phyloP scores from a whole-genome alignment of 2,113 vertebrate species.

The Myrmecobius fasciatus region DNA sequence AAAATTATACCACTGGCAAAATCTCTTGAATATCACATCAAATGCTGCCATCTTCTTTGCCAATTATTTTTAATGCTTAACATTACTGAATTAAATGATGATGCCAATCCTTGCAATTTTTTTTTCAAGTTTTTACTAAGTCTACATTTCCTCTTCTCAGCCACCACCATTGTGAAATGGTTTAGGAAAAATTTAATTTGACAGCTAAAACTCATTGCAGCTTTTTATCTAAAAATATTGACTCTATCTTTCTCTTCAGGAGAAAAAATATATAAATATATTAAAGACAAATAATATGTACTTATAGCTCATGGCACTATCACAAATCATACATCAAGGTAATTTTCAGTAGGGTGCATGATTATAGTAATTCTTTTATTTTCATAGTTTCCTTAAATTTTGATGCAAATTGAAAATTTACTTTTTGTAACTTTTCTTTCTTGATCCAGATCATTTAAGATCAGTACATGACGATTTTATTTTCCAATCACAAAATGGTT shows the following conservation, averaged over 20 bases:
- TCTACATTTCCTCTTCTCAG: neutral
- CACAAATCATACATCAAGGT: constrained; percentile 28
- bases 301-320: constrained; percentile 35
- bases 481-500: constrained; percentile 42
- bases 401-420: constrained; percentile 1
- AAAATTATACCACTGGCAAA: constrained; percentile 14
- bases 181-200: neutral
- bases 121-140: neutral
- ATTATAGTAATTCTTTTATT: constrained; percentile 20
- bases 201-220: constrained; percentile 17
- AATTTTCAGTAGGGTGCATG: neutral
- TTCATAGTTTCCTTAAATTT: constrained; percentile 8
- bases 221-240: constrained; percentile 47
- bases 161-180: neutral
- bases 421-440: constrained; percentile 52
- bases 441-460: constrained; percentile 6
- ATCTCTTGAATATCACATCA: constrained; percentile 24
- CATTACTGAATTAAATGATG: constrained; percentile 21
- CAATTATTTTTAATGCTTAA: constrained; percentile 44
- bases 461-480: neutral
- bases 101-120: neutral
- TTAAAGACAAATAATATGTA: constrained; percentile 20
- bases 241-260: constrained; percentile 14
- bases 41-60: constrained; percentile 42
- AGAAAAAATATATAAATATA: constrained; percentile 32